Base-by-base conservation (phyloP, 1,140 invertebrate genomes). In the Drosophila watanabei region DNA sequence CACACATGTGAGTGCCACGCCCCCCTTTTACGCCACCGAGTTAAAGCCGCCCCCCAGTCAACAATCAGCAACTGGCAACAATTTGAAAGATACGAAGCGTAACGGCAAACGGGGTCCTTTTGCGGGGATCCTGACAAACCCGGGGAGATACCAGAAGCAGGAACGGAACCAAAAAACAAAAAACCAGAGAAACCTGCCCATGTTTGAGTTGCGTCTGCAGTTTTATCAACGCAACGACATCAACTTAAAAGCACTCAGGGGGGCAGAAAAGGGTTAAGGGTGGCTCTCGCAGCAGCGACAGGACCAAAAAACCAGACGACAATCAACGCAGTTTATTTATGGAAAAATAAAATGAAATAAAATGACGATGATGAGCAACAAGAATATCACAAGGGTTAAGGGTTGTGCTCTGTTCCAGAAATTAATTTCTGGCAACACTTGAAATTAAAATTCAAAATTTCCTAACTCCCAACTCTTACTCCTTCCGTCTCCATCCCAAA, bases 341-440 rank as follows among this genome's bases (percentile, higher is more conserved):
- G 86, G 82, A 89, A 89, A 89, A 89, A 89, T 89, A 90, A 89
- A 89, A 89, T 89, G 86, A 90, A 90, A 89, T 89, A 90, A 89
- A 89, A 90, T 89, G 86, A 89, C 70, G 86, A 89, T 90, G 85
- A 89, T 85, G 85, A 89, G 86, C 78, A 88, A 63, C 75, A 83
- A 79, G 58, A 80, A 76, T 78, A 88, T 88, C 61, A 56, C 35
- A 64, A 52, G 54, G 79, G 79, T 88, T 87, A 88, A 87, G 85
- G 84, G 85, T 80, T 89, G 84, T 60, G 80, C 65, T 46, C 75
- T 70, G 60, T 68, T 70, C 58, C 58, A 62, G 35, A 85, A 85
- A 85, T 85, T 85, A 85, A 85, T 85, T 85, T 85, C 68, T 56
- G 35, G 75, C 62, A 80, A 80, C 77, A 84, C 65, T 80, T 58